phyloP scores from a whole-genome alignment of 37 sponge, comb jelly and placozoan genomes.

The Halisarca cf. caerulea region DNA sequence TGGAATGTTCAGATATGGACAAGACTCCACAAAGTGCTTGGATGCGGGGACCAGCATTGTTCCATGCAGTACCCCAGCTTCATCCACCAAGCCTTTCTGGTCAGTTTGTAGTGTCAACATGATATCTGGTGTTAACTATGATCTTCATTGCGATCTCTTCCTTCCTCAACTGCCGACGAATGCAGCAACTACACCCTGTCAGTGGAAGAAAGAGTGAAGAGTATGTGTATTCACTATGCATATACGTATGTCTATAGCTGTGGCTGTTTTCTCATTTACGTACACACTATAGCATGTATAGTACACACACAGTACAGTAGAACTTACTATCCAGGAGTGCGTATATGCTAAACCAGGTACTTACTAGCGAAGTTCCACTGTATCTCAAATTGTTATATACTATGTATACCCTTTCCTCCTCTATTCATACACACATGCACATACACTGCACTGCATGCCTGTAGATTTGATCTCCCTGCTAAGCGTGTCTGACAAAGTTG shows the following conservation, averaged over 20 bases:
- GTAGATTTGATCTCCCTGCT: conserved; percentile 62
- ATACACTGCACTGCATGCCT: not conserved
- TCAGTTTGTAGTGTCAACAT: not conserved
- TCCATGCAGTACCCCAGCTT: conserved; percentile 5
- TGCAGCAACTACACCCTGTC: conserved; percentile 29
- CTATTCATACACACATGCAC: too few species aligned
- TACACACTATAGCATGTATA: too few species aligned
- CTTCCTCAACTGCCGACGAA: too few species aligned
- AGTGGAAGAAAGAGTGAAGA: conserved; percentile 33
- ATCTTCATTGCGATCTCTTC: too few species aligned
- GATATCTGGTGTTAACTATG: not conserved
- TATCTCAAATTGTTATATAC: too few species aligned
- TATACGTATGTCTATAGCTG: too few species aligned
- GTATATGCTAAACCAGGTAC: too few species aligned
- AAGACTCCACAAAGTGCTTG: not conserved
- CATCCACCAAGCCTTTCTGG: not conserved
- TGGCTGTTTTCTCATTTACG: too few species aligned
- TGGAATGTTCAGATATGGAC: not conserved
- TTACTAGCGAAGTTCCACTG: too few species aligned
- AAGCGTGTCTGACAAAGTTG: conserved; percentile 51
- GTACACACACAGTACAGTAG: too few species aligned
- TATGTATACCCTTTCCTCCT: too few species aligned
- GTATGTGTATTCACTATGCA: not conserved
- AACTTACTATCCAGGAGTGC: too few species aligned
- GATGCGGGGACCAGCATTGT: conserved; percentile 26